Base-by-base conservation (phyloP, 2,113 vertebrate genomes). In the Chaenogobius annularis region DNA sequence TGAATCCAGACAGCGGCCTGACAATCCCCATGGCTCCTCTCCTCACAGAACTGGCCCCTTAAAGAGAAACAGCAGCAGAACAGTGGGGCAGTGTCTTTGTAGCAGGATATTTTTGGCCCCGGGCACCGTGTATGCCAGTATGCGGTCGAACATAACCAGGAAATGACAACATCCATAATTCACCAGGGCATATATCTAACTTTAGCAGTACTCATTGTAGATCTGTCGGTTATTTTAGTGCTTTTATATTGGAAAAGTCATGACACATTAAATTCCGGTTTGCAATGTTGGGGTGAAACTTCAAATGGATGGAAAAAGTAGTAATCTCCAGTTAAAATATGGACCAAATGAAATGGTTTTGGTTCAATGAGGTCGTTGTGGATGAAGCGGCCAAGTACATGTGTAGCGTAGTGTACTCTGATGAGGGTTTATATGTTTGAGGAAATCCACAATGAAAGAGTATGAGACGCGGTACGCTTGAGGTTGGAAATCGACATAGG, bases 151-250 rank as follows among this genome's bases (percentile, higher is more conserved):
- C 88, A 89, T 85, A 84, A 90, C 83, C 82, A 88, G 84, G 84
- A 88, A 89, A 89, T 88, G 82, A 89, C 83, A 87, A 84, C 81
- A 88, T 86, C 84, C 75, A 88, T 89, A 89, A 86, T 73, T 88
- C 85, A 82, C 37, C 52, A 43, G n/a, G 75, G 58, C 76, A 79
- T 73, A 74, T 78, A 56, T 70, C 81, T 85, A 87, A 85, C 74
- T 91, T 91, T 88, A 74, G 88, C 78, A 78, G 81, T 81, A 88
- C 85, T 84, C 81, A 89, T 78, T 2, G 72, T 44, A 83, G 79
- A 68, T 74, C 68, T 69, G 73, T 71, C 31, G 72, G 67, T 75
- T 83, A 83, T 89, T 88, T 86, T 68, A 67, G 66, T 75, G 64
- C 69, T 70, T 58, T 17, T 75, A 82, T 76, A 85, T 82, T 87